These are phyloP conservation scores for Wasmannia auropunctata DNA, from an alignment of 1,140 invertebrate species.

Conservation along the genomic window DNA sequence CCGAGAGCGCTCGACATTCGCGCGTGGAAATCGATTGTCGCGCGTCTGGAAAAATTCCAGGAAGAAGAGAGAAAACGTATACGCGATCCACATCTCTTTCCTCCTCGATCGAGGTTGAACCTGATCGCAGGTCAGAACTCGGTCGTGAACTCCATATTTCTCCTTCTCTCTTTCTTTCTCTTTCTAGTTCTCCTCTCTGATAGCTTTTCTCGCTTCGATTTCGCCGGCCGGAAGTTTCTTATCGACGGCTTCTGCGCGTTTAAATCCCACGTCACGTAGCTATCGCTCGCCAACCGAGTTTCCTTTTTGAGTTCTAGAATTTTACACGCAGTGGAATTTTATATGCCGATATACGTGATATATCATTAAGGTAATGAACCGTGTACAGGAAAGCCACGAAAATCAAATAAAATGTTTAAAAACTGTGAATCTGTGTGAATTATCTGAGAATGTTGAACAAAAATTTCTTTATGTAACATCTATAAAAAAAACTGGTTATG, in stretches of 20 bases:
- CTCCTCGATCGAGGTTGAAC: not conserved
- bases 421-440: not conserved
- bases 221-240: slow-evolving; percentile 41
- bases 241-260: slow-evolving; percentile 53
- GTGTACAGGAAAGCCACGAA: not conserved
- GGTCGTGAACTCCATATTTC: not conserved
- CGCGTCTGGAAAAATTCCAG: slow-evolving; percentile 51
- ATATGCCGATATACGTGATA: not conserved
- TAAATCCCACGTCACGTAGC: not conserved
- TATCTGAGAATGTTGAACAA: not conserved
- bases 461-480: not conserved
- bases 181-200: not conserved
- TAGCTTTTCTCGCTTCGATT: not conserved
- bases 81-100: not conserved
- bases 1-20: slow-evolving; percentile 10
- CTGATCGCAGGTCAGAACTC: slow-evolving; percentile 9
- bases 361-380: not conserved
- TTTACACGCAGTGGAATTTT: not conserved
- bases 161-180: not conserved
- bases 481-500: not conserved
- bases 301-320: not conserved
- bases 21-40: slow-evolving; percentile 52
- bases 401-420: not conserved
- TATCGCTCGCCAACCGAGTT: not conserved
- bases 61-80: not conserved